Evolutionary conservation across 2,113 vertebrate genomes (phyloP), one percentile per base, ranked within the genome.

Genomic region (Aythya baeri): DNA sequence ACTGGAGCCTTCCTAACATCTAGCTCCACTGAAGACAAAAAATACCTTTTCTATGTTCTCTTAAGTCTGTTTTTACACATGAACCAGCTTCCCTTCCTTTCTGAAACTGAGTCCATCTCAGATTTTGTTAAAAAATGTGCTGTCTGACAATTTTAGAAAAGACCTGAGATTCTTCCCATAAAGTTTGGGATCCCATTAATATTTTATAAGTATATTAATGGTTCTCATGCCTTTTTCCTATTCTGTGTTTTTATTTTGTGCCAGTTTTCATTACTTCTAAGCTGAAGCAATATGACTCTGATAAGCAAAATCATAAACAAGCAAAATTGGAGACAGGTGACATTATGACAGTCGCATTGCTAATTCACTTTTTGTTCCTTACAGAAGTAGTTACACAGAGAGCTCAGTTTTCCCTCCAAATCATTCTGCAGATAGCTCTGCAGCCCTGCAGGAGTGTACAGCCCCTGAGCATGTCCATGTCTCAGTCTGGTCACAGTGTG

Each of bases 301-400:
- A 67, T 50, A 59, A 77, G 43, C 1, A 77, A 89, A 92, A 75
- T 55, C 25, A 43, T 32, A 67, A 65, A 9, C 17, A 41, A 67
- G 58, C 31, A 72, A 18, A 67, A 36, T 8, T 29, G 2, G 16
- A 78, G 12, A 55, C 13, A 67, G 25, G 27, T 8, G 9, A 67
- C 7, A 21, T 15, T 36, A 29, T 18, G 15, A 68, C 66, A 79
- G 13, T 1, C 31, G 54, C 0, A 0, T 15, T 83, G 1, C 9
- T 61, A 76, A 76, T 49, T 54, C 13, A 58, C 16, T 43, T 89
- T 17, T 2, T 2, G 6, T 62, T 82, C 7, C 9, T 11, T 29
- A 77, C 26, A 67, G 41, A 84, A 83, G 41, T 5, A 50, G 4
- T 31, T 68, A 14, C 17, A 59, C 18, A 27, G 38, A n/a, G 3